Percentiles rank a stretch among this genome's conserved stretches.
phyloP scores from a whole-genome alignment of 2,797 vertebrate genomes.

The Semaprochilodus insignis region DNA sequence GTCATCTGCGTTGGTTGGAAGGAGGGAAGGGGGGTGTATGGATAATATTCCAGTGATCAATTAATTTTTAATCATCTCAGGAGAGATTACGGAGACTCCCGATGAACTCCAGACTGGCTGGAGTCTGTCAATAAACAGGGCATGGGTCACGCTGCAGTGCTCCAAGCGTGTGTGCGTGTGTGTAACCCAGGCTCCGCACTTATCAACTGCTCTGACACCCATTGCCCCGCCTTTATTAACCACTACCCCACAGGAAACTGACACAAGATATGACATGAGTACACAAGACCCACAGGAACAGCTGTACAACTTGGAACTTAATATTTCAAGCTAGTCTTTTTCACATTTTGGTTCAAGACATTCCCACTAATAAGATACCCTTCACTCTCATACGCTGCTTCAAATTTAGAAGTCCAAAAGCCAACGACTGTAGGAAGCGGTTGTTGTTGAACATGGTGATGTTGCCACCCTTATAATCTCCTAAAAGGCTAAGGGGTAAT shows the following conservation, averaged over 20 bases:
- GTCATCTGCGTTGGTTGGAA: constrained; percentile 61
- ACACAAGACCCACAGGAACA: neutral
- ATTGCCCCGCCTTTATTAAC: constrained; percentile 44
- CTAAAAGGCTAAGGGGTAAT: constrained; percentile 67
- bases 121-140: constrained; percentile 92
- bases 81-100: constrained; percentile 79
- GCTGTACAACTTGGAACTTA: constrained; percentile 26
- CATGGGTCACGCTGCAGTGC: constrained; percentile 77
- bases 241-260: constrained; percentile 47
- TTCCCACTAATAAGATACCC: neutral
- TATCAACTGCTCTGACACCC: constrained; percentile 57
- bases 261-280: constrained; percentile 42
- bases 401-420: neutral
- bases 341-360: neutral
- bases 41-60: constrained; percentile 83
- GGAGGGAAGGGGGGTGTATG: constrained; percentile 66
- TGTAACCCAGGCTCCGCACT: constrained; percentile 44
- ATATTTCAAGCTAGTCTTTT: constrained; percentile 15
- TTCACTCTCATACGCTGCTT: neutral
- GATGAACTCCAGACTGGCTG: constrained; percentile 89
- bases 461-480: constrained; percentile 48
- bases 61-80: constrained; percentile 86
- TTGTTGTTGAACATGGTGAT: constrained; percentile 61
- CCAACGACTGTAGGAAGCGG: constrained; percentile 54
- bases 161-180: constrained; percentile 56